phyloP scores from a whole-genome alignment of 2,888 invertebrate species.

The Deroplatys truncata region DNA sequence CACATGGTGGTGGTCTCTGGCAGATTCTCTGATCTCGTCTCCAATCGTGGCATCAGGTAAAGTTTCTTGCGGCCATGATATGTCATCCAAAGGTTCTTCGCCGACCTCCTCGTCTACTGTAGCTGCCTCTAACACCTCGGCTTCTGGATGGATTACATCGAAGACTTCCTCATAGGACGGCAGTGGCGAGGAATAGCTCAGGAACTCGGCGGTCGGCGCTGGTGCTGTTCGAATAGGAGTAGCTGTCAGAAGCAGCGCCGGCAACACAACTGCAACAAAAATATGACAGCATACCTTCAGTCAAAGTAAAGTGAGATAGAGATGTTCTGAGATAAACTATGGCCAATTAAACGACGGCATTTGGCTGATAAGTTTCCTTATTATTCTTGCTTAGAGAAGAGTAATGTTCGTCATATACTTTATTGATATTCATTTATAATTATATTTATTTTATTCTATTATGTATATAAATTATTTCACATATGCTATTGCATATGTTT shows the following conservation, averaged over 20 bases:
- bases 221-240: neutral
- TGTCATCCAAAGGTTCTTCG: neutral
- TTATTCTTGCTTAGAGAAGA: too few relatives aligned
- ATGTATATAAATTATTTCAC: too few relatives aligned
- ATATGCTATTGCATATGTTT: too few relatives aligned
- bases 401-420: too few relatives aligned
- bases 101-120: neutral
- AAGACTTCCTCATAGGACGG: neutral
- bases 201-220: neutral
- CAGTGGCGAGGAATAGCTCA: neutral
- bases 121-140: neutral
- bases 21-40: neutral
- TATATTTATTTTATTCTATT: too few relatives aligned
- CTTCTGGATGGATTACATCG: neutral
- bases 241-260: neutral
- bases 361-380: too few relatives aligned
- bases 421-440: too few relatives aligned
- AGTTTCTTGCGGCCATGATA: neutral
- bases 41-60: neutral
- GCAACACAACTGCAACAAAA: conserved; percentile 1
- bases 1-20: neutral
- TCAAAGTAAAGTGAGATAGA: too few relatives aligned
- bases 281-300: neutral
- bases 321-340: too few relatives aligned
- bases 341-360: too few relatives aligned